Percentiles rank a stretch among this genome's conserved stretches.
Evolutionary conservation across 2,113 vertebrate species (phyloP).

Genomic region (Peromyscus polionotus): DNA sequence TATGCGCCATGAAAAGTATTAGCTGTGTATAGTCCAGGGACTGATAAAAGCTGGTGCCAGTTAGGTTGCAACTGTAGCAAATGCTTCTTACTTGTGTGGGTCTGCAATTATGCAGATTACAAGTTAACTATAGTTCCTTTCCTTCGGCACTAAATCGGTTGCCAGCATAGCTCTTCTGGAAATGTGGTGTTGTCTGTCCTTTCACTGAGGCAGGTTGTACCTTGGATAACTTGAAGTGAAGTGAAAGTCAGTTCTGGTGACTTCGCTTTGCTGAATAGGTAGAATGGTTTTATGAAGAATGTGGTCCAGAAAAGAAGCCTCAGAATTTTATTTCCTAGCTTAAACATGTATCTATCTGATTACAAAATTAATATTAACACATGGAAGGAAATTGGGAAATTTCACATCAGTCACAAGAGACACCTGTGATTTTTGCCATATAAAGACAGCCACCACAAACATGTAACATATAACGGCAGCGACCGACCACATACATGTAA

Average conservation of each 20-base stretch:
- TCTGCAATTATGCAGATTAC: constrained; percentile 63
- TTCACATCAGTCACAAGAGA: not conserved
- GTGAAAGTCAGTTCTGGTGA: not conserved
- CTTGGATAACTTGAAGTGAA: not conserved
- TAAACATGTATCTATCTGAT: not conserved
- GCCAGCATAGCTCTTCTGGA: not conserved
- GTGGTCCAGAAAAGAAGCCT: not conserved
- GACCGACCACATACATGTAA: not conserved
- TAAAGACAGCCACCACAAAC: not conserved
- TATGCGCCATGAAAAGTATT: constrained; percentile 36
- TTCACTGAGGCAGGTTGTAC: not conserved
- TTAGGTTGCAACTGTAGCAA: constrained; percentile 41
- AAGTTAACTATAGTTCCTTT: constrained; percentile 21
- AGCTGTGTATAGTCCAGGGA: not conserved
- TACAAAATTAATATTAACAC: constrained; percentile 39
- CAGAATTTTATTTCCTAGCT: constrained; percentile 1
- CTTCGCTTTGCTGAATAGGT: not conserved
- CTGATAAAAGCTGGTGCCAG: constrained; percentile 51
- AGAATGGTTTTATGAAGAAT: not conserved
- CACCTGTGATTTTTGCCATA: not conserved
- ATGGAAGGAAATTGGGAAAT: constrained; percentile 6
- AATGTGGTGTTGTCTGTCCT: not conserved
- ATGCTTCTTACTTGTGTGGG: not conserved
- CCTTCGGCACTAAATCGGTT: constrained; percentile 10
- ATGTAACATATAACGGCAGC: not conserved